Conservation (phyloP, 1,140 invertebrate species). For the Epicauta chinensis region DNA sequence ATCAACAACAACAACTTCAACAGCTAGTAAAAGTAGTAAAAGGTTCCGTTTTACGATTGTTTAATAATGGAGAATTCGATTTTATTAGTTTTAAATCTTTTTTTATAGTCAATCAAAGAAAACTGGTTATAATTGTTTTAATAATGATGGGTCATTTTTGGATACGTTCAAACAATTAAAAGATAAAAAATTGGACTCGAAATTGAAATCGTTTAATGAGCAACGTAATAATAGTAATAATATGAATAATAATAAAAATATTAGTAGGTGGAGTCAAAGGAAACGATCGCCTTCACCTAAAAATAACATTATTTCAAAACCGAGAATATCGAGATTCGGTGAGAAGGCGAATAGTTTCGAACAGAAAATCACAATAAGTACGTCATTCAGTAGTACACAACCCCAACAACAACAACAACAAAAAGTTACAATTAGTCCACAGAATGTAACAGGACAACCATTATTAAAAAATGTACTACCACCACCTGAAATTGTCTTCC, state of each 20-base stretch:
- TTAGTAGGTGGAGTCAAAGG: conserved; percentile 30
- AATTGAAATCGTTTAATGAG: conserved; percentile 38
- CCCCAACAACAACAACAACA: conserved; percentile 18
- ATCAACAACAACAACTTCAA: neutral
- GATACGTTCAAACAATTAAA: conserved; percentile 70
- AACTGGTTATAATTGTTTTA: conserved; percentile 56
- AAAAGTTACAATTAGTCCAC: conserved; percentile 16
- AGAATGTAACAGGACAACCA: conserved; percentile 32
- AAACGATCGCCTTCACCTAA: conserved; percentile 28
- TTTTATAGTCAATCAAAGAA: conserved; percentile 16
- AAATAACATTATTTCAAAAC: conserved; percentile 21
- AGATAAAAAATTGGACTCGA: conserved; percentile 41
- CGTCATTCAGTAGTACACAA: conserved; percentile 27
- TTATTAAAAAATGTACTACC: conserved; percentile 29
- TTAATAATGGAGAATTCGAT: neutral
- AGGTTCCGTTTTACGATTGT: too few species aligned
- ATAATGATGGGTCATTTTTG: conserved; percentile 75
- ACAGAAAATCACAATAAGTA: conserved; percentile 37
- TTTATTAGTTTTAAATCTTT: neutral
- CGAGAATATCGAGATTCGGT: conserved; percentile 27
- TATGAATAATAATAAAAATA: conserved; percentile 22
- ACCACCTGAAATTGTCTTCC: conserved; percentile 17
- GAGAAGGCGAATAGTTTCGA: conserved; percentile 31
- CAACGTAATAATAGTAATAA: conserved; percentile 10
- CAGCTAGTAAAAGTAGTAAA: neutral